These are phyloP conservation scores for Lepidurus apus DNA, from an alignment of 1,140 invertebrate genomes.

Conservation along the genomic window DNA sequence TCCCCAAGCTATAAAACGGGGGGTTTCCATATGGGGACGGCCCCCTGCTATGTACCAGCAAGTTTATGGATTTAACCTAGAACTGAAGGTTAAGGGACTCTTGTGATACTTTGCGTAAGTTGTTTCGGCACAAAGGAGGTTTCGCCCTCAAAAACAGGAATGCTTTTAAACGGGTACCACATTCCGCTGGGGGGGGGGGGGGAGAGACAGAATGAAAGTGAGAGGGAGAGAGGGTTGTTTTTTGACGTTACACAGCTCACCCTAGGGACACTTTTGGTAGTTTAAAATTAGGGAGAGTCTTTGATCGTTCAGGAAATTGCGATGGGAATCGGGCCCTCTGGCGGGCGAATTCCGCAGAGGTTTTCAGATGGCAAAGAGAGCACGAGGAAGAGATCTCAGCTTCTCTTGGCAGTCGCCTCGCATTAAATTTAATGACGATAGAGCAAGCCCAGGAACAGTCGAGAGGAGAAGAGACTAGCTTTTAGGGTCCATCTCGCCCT, in stretches of 20 bases:
- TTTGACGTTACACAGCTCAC: neutral
- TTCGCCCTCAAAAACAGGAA: too few relatives aligned
- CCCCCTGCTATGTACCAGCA: too few relatives aligned
- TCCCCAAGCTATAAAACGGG: too few relatives aligned
- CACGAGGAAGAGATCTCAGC: neutral
- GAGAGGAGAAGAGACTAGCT: neutral
- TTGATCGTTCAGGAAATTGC: neutral
- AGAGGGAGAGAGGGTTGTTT: neutral
- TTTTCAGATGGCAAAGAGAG: neutral
- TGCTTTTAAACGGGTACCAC: too few relatives aligned
- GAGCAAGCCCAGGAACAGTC: neutral
- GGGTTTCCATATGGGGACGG: too few relatives aligned
- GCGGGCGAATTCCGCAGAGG: neutral
- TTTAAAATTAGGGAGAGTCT: neutral
- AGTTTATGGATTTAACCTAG: too few relatives aligned
- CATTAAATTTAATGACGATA: conserved; percentile 15
- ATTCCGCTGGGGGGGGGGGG: too few relatives aligned
- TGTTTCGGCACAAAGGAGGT: too few relatives aligned
- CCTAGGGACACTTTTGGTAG: neutral
- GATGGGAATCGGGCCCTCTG: neutral
- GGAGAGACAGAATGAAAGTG: too few relatives aligned
- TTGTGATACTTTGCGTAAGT: too few relatives aligned
- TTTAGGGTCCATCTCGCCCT: neutral
- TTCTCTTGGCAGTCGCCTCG: neutral
- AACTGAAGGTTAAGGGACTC: too few relatives aligned